Conservation (phyloP, 1,140 invertebrate species). For the Heliconius melpomene region DNA sequence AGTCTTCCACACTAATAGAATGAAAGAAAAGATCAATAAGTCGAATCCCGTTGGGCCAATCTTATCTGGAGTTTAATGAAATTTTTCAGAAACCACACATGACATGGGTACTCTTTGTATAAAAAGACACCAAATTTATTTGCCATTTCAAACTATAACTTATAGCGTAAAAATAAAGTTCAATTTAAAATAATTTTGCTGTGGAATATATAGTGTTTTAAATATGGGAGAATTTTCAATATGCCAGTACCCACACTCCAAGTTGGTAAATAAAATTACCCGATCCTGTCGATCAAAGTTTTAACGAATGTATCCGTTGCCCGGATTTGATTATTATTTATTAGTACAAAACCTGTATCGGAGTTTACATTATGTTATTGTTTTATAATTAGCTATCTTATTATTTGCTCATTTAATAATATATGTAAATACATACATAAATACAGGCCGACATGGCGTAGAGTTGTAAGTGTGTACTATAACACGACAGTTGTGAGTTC, state of each 20-base stretch:
- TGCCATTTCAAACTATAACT: background rate
- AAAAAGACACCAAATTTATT: constrained; percentile 5
- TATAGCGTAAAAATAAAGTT: background rate
- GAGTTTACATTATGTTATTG: background rate
- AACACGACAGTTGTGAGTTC: background rate
- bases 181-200: background rate
- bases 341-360: background rate
- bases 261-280: constrained; percentile 42
- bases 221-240: constrained; percentile 3
- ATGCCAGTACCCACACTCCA: background rate
- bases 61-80: constrained; percentile 42
- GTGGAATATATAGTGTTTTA: background rate
- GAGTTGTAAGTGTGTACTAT: too few species aligned
- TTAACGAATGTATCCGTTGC: constrained; percentile 33
- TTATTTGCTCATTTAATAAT: too few species aligned
- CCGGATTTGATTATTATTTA: constrained; percentile 24
- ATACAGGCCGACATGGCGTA: too few species aligned
- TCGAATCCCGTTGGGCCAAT: constrained; percentile 35
- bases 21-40: constrained; percentile 37
- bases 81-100: constrained; percentile 43
- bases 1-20: constrained; percentile 24
- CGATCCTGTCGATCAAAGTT: constrained; percentile 27
- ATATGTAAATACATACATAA: background rate
- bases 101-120: constrained; percentile 25
- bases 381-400: background rate